Percentiles rank a stretch among this genome's conserved stretches.
Conservation (phyloP, 2,888 invertebrate species). For the Cephus rjabovi region DNA sequence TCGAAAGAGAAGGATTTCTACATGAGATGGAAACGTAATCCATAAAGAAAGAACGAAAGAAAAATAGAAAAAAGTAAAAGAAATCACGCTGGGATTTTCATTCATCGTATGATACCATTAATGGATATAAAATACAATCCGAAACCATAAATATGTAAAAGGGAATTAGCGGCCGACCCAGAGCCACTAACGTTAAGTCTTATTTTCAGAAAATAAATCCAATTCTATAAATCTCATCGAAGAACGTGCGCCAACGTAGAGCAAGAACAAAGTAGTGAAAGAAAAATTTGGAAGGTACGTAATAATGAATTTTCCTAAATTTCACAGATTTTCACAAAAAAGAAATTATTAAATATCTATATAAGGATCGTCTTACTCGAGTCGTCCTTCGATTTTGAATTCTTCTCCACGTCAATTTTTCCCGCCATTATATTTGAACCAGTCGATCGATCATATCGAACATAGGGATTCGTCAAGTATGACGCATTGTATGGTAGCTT, state of each 20-base stretch:
- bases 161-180: constrained; percentile 41
- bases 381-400: background rate
- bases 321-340: background rate
- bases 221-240: background rate
- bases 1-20: background rate
- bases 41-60: background rate
- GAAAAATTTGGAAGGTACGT: background rate
- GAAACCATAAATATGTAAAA: constrained; percentile 49
- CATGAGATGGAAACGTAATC: background rate
- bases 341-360: background rate
- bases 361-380: background rate
- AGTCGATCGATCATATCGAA: constrained; percentile 68
- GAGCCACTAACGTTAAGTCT: constrained; percentile 23
- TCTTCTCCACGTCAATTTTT: background rate
- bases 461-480: constrained; percentile 56
- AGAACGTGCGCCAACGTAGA: background rate
- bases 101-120: background rate
- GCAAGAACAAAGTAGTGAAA: background rate
- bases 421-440: constrained; percentile 13
- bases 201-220: constrained; percentile 15
- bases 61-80: background rate
- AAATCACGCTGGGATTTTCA: background rate
- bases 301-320: background rate
- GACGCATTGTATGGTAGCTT: constrained; percentile 59
- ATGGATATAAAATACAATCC: background rate